Evolutionary conservation across 2,888 invertebrate genomes (phyloP), one percentile per base, ranked within the genome.

Genomic region (Epistrophe eligans): DNA sequence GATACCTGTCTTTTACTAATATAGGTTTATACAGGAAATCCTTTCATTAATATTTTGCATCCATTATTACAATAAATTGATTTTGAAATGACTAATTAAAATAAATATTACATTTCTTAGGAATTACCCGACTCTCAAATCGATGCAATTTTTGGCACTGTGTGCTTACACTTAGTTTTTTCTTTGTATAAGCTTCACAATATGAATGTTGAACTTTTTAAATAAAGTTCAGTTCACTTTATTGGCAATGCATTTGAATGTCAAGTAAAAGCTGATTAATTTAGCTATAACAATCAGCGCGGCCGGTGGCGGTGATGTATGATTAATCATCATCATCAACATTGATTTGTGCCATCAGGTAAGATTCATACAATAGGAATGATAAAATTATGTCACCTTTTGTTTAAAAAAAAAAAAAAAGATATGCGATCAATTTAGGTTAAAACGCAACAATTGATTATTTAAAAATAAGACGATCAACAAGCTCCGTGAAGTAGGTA

Each of bases 241-340:
- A 70, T 70, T 79, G 72, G 67, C 70, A 74, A 52, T 55, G 70
- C 45, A 45, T 80, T 76, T 62, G 55, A 74, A 70, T 70, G 70
- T 70, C 70, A 70, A 81, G 52, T 70, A 76, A 81, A 76, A 67
- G 80, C 70, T 80, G 79, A 80, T 66, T 80, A 73, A 80, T 66
- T 66, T 74, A 52, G 45, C 28, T 55, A 35, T 35, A 67, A 67
- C 62, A 79, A 52, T 62, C n/a, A 13, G 52, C 11, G 4, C 1
- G 28, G 45, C 28, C 28, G 17, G 5, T 4, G 19, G n/a, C n/a
- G n/a, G n/a, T 40, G 52, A 32, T 24, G 32, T 40, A 72, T 58
- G 58, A 72, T 45, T 58, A 58, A 72, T 52, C 35, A 43, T 38
- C 60, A 60, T 19, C 60, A 60, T 13, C n/a, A 7, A 24, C 48